Percentiles rank a stretch among this genome's conserved stretches.
phyloP scores from a whole-genome alignment of 2,797 vertebrate genomes.

The Alosa sapidissima region DNA sequence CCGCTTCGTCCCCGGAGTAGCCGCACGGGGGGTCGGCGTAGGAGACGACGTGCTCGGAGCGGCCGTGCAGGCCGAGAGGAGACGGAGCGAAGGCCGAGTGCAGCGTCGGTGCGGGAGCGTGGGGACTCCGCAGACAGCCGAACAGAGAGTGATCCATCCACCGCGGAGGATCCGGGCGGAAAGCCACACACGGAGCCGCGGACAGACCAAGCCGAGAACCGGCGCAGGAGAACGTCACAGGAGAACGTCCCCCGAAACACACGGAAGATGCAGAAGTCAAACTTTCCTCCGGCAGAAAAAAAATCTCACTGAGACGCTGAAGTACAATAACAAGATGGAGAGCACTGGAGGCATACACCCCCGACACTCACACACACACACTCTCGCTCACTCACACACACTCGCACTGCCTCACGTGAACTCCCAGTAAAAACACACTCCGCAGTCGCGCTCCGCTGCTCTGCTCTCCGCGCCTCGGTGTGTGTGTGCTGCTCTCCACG shows the following conservation, averaged over 20 bases:
- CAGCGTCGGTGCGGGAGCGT: constrained; percentile 81
- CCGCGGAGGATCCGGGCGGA: constrained; percentile 29
- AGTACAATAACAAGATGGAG: constrained; percentile 20
- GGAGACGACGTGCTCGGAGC: constrained; percentile 85
- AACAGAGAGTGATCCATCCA: constrained; percentile 92
- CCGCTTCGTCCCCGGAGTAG: constrained; percentile 82
- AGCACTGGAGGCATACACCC: constrained; percentile 14
- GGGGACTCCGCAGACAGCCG: constrained; percentile 87
- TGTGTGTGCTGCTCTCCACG: constrained; percentile 32
- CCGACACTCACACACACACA: neutral
- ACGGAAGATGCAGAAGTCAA: neutral
- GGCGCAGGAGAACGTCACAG: neutral
- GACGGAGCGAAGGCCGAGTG: constrained; percentile 84
- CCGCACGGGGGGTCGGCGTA: constrained; percentile 86
- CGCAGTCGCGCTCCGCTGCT: constrained; percentile 50
- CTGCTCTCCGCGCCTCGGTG: constrained; percentile 18
- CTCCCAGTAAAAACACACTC: constrained; percentile 53
- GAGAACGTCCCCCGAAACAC: neutral
- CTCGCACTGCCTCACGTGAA: constrained; percentile 28
- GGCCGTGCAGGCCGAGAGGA: constrained; percentile 82
- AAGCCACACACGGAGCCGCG: constrained; percentile 35
- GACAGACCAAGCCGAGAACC: neutral
- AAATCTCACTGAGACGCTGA: neutral
- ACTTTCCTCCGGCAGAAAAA: neutral
- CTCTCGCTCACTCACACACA: neutral